phyloP scores from a whole-genome alignment of 2,888 invertebrate species.

The Athalia rosae region DNA sequence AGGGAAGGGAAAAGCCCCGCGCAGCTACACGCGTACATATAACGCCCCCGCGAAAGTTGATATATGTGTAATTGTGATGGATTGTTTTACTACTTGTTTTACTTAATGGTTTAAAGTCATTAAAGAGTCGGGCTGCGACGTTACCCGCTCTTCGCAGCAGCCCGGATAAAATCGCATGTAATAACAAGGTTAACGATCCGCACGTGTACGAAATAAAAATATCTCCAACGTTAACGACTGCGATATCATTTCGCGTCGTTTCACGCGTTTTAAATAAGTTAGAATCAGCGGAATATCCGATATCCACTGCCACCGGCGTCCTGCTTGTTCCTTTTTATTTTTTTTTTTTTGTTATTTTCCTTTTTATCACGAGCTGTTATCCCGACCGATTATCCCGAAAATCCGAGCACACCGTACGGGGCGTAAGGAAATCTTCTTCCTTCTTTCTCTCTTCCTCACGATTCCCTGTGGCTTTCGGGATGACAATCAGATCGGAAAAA shows the following conservation, averaged over 20 bases:
- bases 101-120: slow-evolving; percentile 1
- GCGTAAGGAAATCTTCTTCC: background rate
- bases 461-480: too few relatives aligned
- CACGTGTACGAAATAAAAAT: background rate
- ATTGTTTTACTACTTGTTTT: slow-evolving; percentile 20
- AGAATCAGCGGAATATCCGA: too few relatives aligned
- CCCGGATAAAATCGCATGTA: too few relatives aligned
- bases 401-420: background rate
- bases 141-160: too few relatives aligned
- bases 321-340: too few relatives aligned
- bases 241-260: too few relatives aligned
- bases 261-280: too few relatives aligned
- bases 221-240: too few relatives aligned
- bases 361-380: background rate
- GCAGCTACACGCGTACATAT: background rate
- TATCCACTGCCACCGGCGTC: too few relatives aligned
- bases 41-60: slow-evolving; percentile 2
- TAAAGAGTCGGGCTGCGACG: background rate
- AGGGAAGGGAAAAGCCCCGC: background rate
- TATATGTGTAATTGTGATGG: slow-evolving; percentile 25
- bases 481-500: too few relatives aligned
- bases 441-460: too few relatives aligned
- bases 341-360: too few relatives aligned
- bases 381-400: slow-evolving; percentile 6
- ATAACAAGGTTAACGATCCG: slow-evolving; percentile 7